Conservation (phyloP, 2,888 invertebrate genomes). For the Eudasyphora cyanicolor region DNA sequence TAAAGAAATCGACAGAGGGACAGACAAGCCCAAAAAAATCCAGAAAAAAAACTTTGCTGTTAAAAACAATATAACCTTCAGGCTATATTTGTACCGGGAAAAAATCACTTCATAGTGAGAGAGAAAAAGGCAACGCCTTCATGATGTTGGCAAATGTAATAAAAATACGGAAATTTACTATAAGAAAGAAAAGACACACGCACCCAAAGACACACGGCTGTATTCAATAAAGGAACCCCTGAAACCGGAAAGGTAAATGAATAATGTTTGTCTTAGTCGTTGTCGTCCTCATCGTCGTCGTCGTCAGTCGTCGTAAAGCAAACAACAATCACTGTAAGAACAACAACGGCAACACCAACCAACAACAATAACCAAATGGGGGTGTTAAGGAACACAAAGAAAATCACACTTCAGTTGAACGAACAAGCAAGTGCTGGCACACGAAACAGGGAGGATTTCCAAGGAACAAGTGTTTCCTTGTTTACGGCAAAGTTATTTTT, state of each 20-base stretch:
- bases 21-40: not conserved
- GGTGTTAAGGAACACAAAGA: conserved; percentile 29
- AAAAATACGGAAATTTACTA: conserved; percentile 23
- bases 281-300: no score
- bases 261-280: conserved; percentile 33
- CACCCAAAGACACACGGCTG: not conserved
- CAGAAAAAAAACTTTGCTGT: not conserved
- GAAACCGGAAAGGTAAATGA: conserved; percentile 33
- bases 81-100: not conserved
- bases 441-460: conserved; percentile 26
- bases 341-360: not conserved
- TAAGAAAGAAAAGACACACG: not conserved
- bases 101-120: not conserved
- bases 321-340: conserved; percentile 17
- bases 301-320: no score
- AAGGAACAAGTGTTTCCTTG: conserved; percentile 31
- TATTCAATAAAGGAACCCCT: not conserved
- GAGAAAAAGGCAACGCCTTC: conserved; percentile 3
- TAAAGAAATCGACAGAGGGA: not conserved
- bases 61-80: conserved; percentile 3
- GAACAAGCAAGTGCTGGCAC: conserved; percentile 5
- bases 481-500: conserved; percentile 23
- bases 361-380: conserved; percentile 10
- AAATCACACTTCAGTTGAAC: conserved; percentile 11
- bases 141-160: conserved; percentile 28